phyloP scores from a whole-genome alignment of 1,140 invertebrate species.

The Gonioctena quinquepunctata region DNA sequence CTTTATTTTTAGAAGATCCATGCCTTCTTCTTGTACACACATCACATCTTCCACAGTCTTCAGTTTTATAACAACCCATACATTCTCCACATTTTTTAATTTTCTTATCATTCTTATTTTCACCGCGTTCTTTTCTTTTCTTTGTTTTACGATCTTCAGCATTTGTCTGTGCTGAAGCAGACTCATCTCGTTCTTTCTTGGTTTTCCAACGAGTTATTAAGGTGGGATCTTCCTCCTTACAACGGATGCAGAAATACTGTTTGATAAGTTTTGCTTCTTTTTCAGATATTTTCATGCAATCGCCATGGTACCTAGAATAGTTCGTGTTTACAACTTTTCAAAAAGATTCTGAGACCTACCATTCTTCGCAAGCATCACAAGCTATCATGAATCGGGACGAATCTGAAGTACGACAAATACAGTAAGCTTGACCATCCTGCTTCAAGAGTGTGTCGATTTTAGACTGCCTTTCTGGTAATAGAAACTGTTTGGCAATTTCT shows the following conservation, averaged over 20 bases:
- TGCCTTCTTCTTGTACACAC: slow-evolving; percentile 80
- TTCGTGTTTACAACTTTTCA: not conserved
- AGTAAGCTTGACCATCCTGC: slow-evolving; percentile 89
- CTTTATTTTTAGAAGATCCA: slow-evolving; percentile 71
- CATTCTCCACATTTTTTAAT: slow-evolving; percentile 78
- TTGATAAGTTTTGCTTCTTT: slow-evolving; percentile 91
- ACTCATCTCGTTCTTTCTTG: slow-evolving; percentile 58
- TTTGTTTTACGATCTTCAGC: slow-evolving; percentile 58
- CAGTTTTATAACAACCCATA: slow-evolving; percentile 74
- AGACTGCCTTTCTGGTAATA: slow-evolving; percentile 86
- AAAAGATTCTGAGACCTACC: slow-evolving; percentile 58
- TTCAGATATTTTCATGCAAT: slow-evolving; percentile 94
- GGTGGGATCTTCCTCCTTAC: slow-evolving; percentile 79
- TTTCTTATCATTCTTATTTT: slow-evolving; percentile 49
- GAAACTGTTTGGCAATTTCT: slow-evolving; percentile 88
- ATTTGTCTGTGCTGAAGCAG: slow-evolving; percentile 32
- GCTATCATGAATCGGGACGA: slow-evolving; percentile 96
- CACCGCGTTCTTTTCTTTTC: slow-evolving; percentile 56
- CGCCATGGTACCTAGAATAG: slow-evolving; percentile 80
- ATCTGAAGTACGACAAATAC: slow-evolving; percentile 91
- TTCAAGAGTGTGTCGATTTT: slow-evolving; percentile 88
- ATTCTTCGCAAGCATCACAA: slow-evolving; percentile 96
- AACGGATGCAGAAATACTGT: slow-evolving; percentile 89
- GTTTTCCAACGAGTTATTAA: slow-evolving; percentile 80
- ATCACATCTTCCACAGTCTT: slow-evolving; percentile 87